Conservation (phyloP, 1,140 invertebrate species). For the Caerostris extrusa region DNA sequence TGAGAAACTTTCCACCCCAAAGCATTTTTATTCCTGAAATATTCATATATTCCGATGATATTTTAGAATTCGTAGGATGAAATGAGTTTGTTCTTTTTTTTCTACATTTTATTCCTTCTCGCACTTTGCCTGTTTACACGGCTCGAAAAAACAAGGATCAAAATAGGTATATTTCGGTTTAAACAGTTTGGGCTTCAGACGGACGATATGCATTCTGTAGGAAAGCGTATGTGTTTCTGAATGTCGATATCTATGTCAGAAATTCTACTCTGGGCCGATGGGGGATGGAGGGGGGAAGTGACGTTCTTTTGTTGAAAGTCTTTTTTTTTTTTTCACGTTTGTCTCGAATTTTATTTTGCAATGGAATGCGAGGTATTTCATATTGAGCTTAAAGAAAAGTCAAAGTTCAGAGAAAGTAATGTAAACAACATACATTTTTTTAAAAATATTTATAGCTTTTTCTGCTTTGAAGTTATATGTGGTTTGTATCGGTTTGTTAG, state of each 20-base stretch:
- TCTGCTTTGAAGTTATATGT: no score
- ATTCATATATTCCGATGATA: not conserved
- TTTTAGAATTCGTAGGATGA: not conserved
- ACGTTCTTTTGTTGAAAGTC: not conserved
- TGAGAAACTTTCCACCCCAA: not conserved
- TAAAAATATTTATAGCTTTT: no score
- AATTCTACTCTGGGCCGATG: not conserved
- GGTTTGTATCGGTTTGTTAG: no score
- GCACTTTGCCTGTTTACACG: not conserved
- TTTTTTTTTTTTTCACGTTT: not conserved
- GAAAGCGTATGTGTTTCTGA: not conserved
- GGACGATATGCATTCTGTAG: not conserved
- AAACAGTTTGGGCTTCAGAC: not conserved
- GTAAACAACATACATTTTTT: no score
- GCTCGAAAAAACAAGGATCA: not conserved
- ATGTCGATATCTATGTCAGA: not conserved
- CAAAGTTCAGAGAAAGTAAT: no score
- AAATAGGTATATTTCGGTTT: not conserved
- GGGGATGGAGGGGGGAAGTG: not conserved
- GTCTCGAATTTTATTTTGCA: not conserved
- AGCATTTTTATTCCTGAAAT: not conserved
- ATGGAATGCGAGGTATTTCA: not conserved
- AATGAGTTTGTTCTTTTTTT: not conserved
- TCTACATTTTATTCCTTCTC: not conserved
- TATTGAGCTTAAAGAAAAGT: not conserved